Evolutionary conservation across 2,113 vertebrate species (phyloP).

Genomic region (Strigops habroptila): DNA sequence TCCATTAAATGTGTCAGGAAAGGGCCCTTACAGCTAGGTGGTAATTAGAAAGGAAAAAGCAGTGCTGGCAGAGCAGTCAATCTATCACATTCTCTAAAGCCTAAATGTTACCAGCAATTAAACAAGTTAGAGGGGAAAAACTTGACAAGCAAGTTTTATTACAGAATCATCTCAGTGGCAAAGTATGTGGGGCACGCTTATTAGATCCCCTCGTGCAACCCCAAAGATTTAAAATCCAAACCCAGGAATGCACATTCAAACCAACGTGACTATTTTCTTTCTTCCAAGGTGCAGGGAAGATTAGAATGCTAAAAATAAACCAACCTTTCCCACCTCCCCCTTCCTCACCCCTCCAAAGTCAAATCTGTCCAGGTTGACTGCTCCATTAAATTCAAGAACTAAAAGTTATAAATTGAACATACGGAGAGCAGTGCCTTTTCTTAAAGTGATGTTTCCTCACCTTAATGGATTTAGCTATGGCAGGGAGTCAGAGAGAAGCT

Average conservation of each 20-base stretch:
- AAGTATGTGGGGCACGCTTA: background rate
- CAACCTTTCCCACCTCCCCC: slow-evolving; percentile 47
- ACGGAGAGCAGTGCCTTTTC: slow-evolving; percentile 74
- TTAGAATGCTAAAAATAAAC: slow-evolving; percentile 61
- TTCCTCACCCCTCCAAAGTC: slow-evolving; percentile 53
- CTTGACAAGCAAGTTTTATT: slow-evolving; percentile 35
- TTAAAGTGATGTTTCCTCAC: slow-evolving; percentile 80
- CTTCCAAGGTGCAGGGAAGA: background rate
- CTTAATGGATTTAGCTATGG: slow-evolving; percentile 89
- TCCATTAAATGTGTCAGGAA: slow-evolving; percentile 53
- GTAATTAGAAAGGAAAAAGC: slow-evolving; percentile 60
- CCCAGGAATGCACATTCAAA: background rate
- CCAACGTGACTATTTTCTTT: background rate
- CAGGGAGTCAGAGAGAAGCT: slow-evolving; percentile 83
- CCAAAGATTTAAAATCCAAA: background rate
- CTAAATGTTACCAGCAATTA: slow-evolving; percentile 42
- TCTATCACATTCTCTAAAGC: slow-evolving; percentile 19
- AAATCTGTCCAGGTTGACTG: slow-evolving; percentile 85
- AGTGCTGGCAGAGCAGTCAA: slow-evolving; percentile 3
- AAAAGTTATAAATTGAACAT: slow-evolving; percentile 89
- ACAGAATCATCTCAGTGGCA: background rate
- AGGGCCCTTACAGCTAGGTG: slow-evolving; percentile 39
- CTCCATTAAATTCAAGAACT: slow-evolving; percentile 86
- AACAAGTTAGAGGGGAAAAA: slow-evolving; percentile 11
- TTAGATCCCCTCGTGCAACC: background rate